Conservation (phyloP, 2,113 vertebrate species). For the Taxidea taxus region DNA sequence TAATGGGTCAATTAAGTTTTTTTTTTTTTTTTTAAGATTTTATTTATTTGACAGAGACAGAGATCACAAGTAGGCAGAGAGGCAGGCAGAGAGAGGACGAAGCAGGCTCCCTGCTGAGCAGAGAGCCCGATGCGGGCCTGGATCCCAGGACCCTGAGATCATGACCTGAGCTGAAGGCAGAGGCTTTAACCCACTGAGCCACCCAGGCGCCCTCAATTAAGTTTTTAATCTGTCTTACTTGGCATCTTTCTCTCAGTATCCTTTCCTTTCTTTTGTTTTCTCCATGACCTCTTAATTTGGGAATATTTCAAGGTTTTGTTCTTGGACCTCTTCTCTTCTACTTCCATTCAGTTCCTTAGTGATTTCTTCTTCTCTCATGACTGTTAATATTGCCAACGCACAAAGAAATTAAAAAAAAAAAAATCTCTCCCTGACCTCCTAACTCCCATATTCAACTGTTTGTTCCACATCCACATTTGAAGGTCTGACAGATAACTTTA, state of each 20-base stretch:
- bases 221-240: background rate
- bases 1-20: background rate
- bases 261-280: background rate
- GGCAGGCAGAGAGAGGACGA: no score
- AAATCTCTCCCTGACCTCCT: background rate
- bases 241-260: background rate
- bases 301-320: background rate
- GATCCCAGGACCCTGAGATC: no score
- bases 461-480: background rate
- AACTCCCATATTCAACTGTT: background rate
- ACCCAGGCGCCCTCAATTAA: no score
- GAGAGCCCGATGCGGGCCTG: no score
- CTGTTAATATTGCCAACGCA: background rate
- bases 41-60: no score
- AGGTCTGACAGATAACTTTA: background rate
- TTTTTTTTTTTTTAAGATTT: no score
- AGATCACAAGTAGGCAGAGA: no score
- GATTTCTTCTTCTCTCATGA: background rate
- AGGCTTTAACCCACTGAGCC: no score
- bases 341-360: background rate
- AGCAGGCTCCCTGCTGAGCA: no score
- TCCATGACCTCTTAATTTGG: background rate
- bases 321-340: background rate
- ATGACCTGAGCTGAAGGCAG: no score
- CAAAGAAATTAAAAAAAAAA: background rate